Conservation (phyloP, 1,140 invertebrate genomes). For the Hylaeus anthracinus region DNA sequence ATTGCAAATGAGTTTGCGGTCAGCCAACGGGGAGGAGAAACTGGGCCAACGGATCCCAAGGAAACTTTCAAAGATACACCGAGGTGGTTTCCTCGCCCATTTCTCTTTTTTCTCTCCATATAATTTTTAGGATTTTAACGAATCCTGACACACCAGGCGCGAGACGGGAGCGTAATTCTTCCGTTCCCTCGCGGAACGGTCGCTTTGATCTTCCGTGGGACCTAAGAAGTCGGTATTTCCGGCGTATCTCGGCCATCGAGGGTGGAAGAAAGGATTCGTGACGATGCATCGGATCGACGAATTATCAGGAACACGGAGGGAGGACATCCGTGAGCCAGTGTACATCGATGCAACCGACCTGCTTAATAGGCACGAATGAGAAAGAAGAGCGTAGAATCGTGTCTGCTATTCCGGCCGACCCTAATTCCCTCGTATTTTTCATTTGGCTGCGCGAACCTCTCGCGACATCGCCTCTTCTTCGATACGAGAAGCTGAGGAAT, state of each 20-base stretch:
- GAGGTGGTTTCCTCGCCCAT: background rate
- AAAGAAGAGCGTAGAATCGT: slow-evolving; percentile 25
- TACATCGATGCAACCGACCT: slow-evolving; percentile 37
- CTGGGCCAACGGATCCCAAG: background rate
- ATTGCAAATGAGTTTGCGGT: slow-evolving; percentile 8
- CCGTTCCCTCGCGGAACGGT: background rate
- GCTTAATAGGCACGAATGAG: slow-evolving; percentile 8
- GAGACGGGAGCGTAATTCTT: too few species aligned
- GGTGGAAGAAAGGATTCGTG: slow-evolving; percentile 40
- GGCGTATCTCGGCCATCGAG: background rate
- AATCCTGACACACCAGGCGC: background rate
- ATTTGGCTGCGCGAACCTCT: slow-evolving; percentile 11
- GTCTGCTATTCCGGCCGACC: background rate
- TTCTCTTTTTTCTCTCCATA: background rate
- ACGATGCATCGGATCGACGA: slow-evolving; percentile 41
- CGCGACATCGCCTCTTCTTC: background rate
- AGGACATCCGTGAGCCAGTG: slow-evolving; percentile 13
- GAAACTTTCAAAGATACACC: background rate
- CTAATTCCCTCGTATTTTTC: slow-evolving; percentile 42
- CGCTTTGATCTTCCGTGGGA: background rate
- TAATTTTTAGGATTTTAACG: background rate
- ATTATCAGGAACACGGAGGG: slow-evolving; percentile 38
- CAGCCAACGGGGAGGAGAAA: background rate
- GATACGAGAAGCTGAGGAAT: too few species aligned
- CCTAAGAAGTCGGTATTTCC: slow-evolving; percentile 4